Base-by-base conservation (phyloP, 2,888 invertebrate species). In the Phortica magna region DNA sequence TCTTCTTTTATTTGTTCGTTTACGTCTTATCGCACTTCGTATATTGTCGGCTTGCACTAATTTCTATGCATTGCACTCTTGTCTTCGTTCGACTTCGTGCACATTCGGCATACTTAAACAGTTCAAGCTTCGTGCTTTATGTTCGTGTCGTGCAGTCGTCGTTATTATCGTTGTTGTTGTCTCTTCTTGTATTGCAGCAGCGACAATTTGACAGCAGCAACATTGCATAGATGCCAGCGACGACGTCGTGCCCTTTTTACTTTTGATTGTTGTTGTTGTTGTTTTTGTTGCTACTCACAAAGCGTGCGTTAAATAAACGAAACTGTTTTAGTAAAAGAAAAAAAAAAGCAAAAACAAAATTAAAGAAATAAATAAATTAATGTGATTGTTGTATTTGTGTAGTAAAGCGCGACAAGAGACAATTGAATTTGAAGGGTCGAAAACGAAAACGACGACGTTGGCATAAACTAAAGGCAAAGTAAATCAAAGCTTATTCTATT, bases 21-120 rank as follows among this genome's bases (percentile, higher is more conserved):
- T 48, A 31, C 42, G 7, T 70, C 42, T 65, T 31, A 65, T 59
- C 31, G 19, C 43, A 2, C n/a, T 61, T 73, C 17, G 14, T 43
- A 19, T n/a, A n/a, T 55, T 53, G 7, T 43, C 39, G 39, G 42
- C 41, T 22, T 74, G 74, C 61, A 65, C 48, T 64, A 48, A 61
- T 64, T 53, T 75, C 68, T 42, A 70, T 68, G 67, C 59, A 59
- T 59, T 75, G 75, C 57, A 68, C 53, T 71, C 48, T 17, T 55
- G n/a, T 65, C 43, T 53, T 65, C 43, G 42, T 53, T 48, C 39
- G 48, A 22, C 17, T 61, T 59, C 53, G 71, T 71, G 71, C 55
- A 31, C 31, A n/a, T 53, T 39, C 12, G 22, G 73, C 64, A 71
- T 71, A 31, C 64, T 75, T 70, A 48, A 71, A 19, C 41, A 48